Base-by-base conservation (phyloP, 2,797 vertebrate genomes). In the Threskiornis aethiopicus region DNA sequence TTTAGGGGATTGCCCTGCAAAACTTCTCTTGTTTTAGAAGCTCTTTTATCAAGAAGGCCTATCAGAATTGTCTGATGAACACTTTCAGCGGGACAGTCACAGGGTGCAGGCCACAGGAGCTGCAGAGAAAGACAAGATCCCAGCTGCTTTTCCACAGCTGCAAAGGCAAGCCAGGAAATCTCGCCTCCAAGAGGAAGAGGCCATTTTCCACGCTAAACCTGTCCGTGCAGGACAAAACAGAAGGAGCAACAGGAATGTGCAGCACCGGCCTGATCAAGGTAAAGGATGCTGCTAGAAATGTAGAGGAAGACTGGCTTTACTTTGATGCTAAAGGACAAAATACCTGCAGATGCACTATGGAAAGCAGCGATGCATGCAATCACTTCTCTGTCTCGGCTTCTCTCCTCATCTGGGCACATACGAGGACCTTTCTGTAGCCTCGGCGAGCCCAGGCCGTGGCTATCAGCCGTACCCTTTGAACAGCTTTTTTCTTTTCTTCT, bases 31-130 rank as follows among this genome's bases (percentile, higher is more conserved):
- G 9, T 28, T 69, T 54, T 37, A 66, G 26, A 21, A 61, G 33
- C 13, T 31, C 16, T 7, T 47, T 41, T 54, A 19, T 55, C 26
- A 51, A 41, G 51, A 51, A 46, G 33, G 12, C 37, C 33, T 52
- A 4, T 42, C 86, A 52, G 39, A 58, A 37, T 24, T 3, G 35
- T 37, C 57, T 55, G 59, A 26, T 88, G 49, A 37, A 51, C 42
- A 5, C 37, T 91, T 77, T 29, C 97, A 99, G 99, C 96, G 91
- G 51, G 98, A 98, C 33, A 93, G 94, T 39, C 97, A 96, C 57
- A 97, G 98, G 81, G 98, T 98, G 57, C 98, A 98, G 96, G 98
- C 98, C 10, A 98, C 98, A 11, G 99, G 98, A 71, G 98, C 98
- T 52, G 90, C 82, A 7, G 95, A 88, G 54, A 81, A 97, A 47